Evolutionary conservation across 1,140 invertebrate genomes (phyloP).

Genomic region (Drosophila dunni): DNA sequence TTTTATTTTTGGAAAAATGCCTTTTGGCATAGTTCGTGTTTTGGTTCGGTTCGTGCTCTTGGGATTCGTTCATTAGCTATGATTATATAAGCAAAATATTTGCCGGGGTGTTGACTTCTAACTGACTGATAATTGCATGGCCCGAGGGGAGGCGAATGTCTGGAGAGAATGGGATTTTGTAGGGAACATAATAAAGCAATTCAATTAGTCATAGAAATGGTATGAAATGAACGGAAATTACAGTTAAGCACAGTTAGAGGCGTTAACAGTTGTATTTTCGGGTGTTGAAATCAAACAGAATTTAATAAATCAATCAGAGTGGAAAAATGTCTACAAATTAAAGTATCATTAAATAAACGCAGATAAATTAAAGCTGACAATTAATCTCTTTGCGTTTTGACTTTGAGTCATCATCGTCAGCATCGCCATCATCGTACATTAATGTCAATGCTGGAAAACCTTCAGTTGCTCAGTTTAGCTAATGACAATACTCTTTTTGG

Average conservation of each 20-base stretch:
- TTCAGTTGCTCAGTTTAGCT: slow-evolving; percentile 51
- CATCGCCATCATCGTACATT: slow-evolving; percentile 1
- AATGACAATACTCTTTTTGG: slow-evolving; percentile 69
- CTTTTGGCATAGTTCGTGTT: slow-evolving; percentile 58
- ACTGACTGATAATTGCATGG: slow-evolving; percentile 32
- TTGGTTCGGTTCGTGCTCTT: slow-evolving; percentile 38
- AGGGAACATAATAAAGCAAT: slow-evolving; percentile 45
- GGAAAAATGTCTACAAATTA: neutral
- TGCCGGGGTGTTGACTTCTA: slow-evolving; percentile 68
- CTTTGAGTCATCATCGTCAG: slow-evolving; percentile 36
- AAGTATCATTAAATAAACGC: slow-evolving; percentile 26
- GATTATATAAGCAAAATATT: slow-evolving; percentile 72
- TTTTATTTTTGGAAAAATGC: slow-evolving; percentile 5
- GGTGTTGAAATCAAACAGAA: slow-evolving; percentile 2
- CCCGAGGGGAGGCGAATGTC: slow-evolving; percentile 11
- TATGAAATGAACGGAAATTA: slow-evolving; percentile 25
- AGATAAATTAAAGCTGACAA: slow-evolving; percentile 1
- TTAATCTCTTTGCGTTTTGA: slow-evolving; percentile 3
- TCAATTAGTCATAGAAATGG: slow-evolving; percentile 34
- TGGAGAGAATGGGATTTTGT: slow-evolving; percentile 4
- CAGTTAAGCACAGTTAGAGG: slow-evolving; percentile 34
- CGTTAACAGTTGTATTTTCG: slow-evolving; percentile 21
- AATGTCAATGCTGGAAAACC: slow-evolving; percentile 53
- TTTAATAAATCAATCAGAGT: neutral
- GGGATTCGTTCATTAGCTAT: slow-evolving; percentile 53